Evolutionary conservation across 1,140 invertebrate species (phyloP).

Genomic region (Formica exsecta): DNA sequence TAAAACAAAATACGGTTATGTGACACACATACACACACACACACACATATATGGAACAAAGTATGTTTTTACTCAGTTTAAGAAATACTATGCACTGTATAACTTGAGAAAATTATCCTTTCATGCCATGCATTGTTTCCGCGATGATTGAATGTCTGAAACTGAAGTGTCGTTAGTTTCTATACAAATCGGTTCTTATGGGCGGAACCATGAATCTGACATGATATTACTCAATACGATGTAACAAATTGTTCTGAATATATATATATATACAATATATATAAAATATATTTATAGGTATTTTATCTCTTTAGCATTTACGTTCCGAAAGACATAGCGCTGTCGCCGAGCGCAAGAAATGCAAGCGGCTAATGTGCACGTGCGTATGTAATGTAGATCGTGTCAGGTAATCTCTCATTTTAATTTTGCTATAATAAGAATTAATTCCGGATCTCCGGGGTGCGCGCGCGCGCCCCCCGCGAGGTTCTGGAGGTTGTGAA

Average conservation of each 20-base stretch:
- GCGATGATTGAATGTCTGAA: slow-evolving; percentile 42
- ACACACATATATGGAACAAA: slow-evolving; percentile 67
- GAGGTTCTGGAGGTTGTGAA: not conserved
- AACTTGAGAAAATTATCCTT: slow-evolving; percentile 38
- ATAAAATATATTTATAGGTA: slow-evolving; percentile 85
- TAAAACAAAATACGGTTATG: slow-evolving; percentile 78
- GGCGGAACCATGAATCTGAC: slow-evolving; percentile 50
- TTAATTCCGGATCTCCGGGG: not conserved
- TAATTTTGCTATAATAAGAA: slow-evolving; percentile 80
- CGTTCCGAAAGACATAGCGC: slow-evolving; percentile 78
- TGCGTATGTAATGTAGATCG: slow-evolving; percentile 80
- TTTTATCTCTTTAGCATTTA: slow-evolving; percentile 81
- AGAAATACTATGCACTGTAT: not conserved
- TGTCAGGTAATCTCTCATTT: slow-evolving; percentile 79
- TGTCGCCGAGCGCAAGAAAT: slow-evolving; percentile 57
- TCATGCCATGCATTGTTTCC: not conserved
- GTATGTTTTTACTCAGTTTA: no score
- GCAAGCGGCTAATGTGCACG: slow-evolving; percentile 61
- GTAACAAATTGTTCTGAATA: slow-evolving; percentile 54
- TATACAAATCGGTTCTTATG: slow-evolving; percentile 23
- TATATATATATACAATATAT: slow-evolving; percentile 75
- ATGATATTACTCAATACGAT: slow-evolving; percentile 40
- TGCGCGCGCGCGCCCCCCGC: not conserved
- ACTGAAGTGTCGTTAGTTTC: slow-evolving; percentile 51
- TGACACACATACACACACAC: slow-evolving; percentile 69